Evolutionary conservation across 2,888 invertebrate genomes (phyloP), one percentile per base, ranked within the genome.

Genomic region (Chloroclystis v-ata): DNA sequence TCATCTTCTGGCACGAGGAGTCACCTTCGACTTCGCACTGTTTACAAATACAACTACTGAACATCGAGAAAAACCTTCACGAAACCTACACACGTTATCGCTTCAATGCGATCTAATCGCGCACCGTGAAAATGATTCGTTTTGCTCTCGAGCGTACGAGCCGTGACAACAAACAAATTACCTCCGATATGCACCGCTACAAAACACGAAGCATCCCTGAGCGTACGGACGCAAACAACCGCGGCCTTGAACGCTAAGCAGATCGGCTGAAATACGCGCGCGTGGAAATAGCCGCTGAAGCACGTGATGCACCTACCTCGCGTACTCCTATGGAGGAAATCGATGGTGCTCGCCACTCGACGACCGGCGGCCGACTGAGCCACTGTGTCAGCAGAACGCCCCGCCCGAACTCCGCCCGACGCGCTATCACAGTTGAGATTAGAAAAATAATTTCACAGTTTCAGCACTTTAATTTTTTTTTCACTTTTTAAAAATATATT

Each of bases 311-410:
- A 85, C 85, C 75, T 85, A 86, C 86, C 86, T 86, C 78, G 76
- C 72, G 79, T 76, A 78, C 75, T 66, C 72, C 78, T 82, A 75
- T 78, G 78, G 69, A 76, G 84, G 82, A 83, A 83, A 85, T 85
- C 86, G 81, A 86, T 86, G 84, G 74, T 84, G 84, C 79, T 85
- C 82, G 82, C 78, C 78, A 85, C 85, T 83, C 80, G 80, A 78
- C 83, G 84, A 79, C 83, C 84, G 82, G 75, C 76, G 77, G 80
- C 80, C 75, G 78, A 89, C 89, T 90, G 89, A 89, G 89, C 89
- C 89, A 89, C 82, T 84, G 82, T 88, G 89, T 88, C 88, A 89
- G 83, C 78, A 67, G 81, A 75, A 76, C 82, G 78, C 85, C 85
- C 81, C 81, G 74, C 83, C 82, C 80, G 80, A 78, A 73, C 74